Base-by-base conservation (phyloP, 1,140 invertebrate species). In the Zelostemma sp. region DNA sequence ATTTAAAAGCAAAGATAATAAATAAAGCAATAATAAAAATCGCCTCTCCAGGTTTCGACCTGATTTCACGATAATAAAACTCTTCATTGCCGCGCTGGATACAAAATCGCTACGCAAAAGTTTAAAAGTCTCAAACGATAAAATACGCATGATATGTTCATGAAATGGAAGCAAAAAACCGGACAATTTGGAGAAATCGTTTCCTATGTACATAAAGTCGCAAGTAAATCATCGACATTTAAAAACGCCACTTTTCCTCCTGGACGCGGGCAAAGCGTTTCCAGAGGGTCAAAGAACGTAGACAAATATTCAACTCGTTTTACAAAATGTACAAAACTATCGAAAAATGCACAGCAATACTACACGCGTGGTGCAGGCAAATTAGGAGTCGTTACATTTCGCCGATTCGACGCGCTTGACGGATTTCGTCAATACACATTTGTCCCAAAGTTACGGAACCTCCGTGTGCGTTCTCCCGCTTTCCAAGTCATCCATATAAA, bases 401-500 rank as follows among this genome's bases (percentile, higher is more conserved):
- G 5, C 51, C 51, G 25, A 12, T 53, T 60, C 64, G 56, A 53
- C 56, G 48, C 61, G 61, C 63, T 55, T 64, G 67, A 72, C 56
- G 63, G 56, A 65, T 64, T 67, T 61, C 6, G 53, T 49, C 51
- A 72, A 72, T 72, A 68, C 65, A 72, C 65, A 68, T 46, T 58
- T 64, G 33, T n/a, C 2, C 11, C n/a, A 35, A 35, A 35, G n/a
- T 35, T 35, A 4, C n/a, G 11, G 33, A n/a, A 9, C 41, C 31
- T 43, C 6, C 43, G 57, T 51, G 58, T 55, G 25, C 48, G n/a
- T 59, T 65, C 57, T 4, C 54, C 25, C 61, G 50, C 40, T 48
- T 64, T 64, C 31, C 57, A 74, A 70, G 63, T 74, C 58, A 73
- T 81, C 80, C 68, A 72, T 81, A 79, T 74, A 76, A 77, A 81